Evolutionary conservation across 2,113 vertebrate species (phyloP).

Genomic region (Eupsittula cactorum): DNA sequence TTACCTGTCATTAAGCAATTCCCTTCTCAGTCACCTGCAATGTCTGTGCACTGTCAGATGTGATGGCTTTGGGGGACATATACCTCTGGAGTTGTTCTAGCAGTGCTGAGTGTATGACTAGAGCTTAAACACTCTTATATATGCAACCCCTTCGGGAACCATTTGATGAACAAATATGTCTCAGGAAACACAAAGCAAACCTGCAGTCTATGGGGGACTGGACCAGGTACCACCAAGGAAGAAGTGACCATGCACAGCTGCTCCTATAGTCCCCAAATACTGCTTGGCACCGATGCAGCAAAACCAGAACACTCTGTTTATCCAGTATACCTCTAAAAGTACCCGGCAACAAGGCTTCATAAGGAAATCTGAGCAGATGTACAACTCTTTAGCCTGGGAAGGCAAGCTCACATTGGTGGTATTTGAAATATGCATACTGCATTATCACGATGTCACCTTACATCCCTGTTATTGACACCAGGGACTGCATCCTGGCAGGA

Average conservation of each 20-base stretch:
- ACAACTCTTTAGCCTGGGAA: not conserved
- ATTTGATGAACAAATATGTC: not conserved
- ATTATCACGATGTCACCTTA: not conserved
- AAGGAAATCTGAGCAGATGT: not conserved
- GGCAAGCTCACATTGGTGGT: fast-evolving
- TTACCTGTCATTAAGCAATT: conserved; percentile 29
- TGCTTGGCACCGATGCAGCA: not conserved
- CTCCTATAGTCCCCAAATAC: not conserved
- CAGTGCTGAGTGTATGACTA: not conserved
- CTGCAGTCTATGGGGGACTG: not conserved
- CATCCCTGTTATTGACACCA: not conserved
- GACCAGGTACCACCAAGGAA: not conserved
- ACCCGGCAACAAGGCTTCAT: not conserved
- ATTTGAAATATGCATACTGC: not conserved
- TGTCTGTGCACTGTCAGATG: not conserved
- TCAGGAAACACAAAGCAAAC: not conserved
- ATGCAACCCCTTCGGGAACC: not conserved
- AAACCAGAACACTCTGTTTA: not conserved
- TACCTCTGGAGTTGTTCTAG: not conserved
- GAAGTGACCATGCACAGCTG: not conserved
- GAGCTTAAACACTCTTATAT: not conserved
- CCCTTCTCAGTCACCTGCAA: not conserved
- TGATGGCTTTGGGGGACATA: not conserved
- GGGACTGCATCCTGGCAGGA: not conserved
- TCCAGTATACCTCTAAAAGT: not conserved